Evolutionary conservation across 2,888 invertebrate genomes (phyloP), one percentile per base, ranked within the genome.

Genomic region (Pseudococcus viburni): DNA sequence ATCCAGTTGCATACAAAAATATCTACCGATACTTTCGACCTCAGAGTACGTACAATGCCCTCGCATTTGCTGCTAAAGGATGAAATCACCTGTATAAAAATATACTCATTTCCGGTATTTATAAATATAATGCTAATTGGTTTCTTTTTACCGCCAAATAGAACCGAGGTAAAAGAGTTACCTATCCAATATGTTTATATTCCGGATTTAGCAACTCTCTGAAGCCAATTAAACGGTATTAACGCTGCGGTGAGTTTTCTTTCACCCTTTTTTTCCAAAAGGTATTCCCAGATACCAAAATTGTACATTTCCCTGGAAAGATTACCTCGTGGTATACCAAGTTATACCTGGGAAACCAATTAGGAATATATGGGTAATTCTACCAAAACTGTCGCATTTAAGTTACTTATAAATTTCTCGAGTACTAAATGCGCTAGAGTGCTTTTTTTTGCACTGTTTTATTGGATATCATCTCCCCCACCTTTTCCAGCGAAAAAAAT

Each of bases 221-320:
- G 68, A 26, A 68, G 68, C 68, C 68, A 68, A 68, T 68, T 68
- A 68, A 68, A 68, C 11, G 68, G 26, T 26, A 68, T 68, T 68
- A 68, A 68, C 68, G n/a, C 59, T 26, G 68, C 26, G 26, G 68
- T 26, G 11, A 9, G 1, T 59, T 59, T 59, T 59, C n/a, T 59
- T 59, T 59, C 59, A 7, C 15, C 12, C 68, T 68, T 68, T 68
- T 22, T 68, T 64, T 64, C 26, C 64, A 59, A 59, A 59, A 59
- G 59, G n/a, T n/a, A 17, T 59, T 7, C n/a, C 17, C n/a, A n/a
- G 17, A 59, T 51, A 51, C 59, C 48, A 15, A 51, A 51, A 59
- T 15, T 19, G 59, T 59, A 59, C 59, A 4, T 59, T 59, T 15
- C 15, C 11, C 12, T 51, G 15, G 11, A 15, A 51, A 51, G 48